These are phyloP conservation scores for Petrocephalus sullivani DNA, from an alignment of 2,797 vertebrate genomes.

Conservation along the genomic window DNA sequence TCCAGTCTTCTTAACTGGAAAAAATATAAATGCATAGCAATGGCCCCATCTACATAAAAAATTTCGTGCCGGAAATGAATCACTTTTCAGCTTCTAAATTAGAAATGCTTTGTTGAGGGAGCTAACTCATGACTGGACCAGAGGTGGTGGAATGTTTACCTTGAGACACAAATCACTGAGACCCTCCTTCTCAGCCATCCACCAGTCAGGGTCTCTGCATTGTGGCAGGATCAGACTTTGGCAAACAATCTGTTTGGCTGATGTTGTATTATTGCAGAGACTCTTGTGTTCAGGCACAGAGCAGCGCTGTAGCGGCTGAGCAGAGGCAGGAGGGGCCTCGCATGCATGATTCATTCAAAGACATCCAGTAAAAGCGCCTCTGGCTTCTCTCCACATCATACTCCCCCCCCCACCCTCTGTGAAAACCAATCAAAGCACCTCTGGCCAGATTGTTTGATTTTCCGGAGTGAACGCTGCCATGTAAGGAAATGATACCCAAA, in stretches of 20 bases:
- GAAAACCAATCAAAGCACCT: background rate
- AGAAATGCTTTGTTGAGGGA: constrained; percentile 56
- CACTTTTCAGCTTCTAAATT: constrained; percentile 63
- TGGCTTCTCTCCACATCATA: background rate
- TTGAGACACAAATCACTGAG: constrained; percentile 39
- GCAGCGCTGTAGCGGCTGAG: background rate
- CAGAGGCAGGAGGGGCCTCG: background rate
- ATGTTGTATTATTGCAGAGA: background rate
- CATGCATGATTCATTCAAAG: background rate
- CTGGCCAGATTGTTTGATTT: background rate
- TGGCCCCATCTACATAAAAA: constrained; percentile 57
- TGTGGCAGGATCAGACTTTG: background rate
- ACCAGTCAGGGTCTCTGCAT: background rate
- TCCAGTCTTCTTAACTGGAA: constrained; percentile 49
- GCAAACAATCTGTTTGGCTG: background rate
- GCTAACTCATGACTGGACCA: constrained; percentile 38
- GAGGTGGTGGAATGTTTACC: constrained; percentile 42
- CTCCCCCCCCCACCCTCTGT: background rate
- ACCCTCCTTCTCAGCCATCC: constrained; percentile 29
- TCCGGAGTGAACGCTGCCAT: background rate
- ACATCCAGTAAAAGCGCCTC: background rate
- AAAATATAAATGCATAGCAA: constrained; percentile 44
- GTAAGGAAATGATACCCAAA: background rate
- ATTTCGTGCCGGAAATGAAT: constrained; percentile 60
- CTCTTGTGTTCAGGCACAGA: background rate